phyloP scores from a whole-genome alignment of 2,113 vertebrate species.

The Muntiacus muntjak region DNA sequence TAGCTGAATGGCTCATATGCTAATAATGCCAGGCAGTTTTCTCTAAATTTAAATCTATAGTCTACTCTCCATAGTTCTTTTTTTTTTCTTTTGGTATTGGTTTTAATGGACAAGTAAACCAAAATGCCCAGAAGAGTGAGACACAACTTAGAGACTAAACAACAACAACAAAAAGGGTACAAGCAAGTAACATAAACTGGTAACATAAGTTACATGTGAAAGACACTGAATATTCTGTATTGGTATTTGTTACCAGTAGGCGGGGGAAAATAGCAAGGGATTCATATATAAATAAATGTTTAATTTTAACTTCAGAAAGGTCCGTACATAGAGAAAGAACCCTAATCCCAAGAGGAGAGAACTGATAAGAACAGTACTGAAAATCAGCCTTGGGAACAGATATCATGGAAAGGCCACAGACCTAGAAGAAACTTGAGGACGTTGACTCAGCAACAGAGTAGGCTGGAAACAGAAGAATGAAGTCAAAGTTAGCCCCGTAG shows the following conservation, averaged over 20 bases:
- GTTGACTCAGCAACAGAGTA: not conserved
- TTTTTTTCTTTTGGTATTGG: not conserved
- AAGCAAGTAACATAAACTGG: not conserved
- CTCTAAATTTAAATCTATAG: not conserved
- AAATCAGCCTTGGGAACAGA: not conserved
- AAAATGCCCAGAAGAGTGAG: not conserved
- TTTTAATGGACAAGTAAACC: not conserved
- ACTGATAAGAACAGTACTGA: not conserved
- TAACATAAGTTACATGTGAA: not conserved
- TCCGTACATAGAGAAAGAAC: not conserved
- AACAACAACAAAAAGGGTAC: not conserved
- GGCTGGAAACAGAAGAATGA: not conserved
- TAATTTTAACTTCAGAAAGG: not conserved
- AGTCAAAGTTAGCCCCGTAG: not conserved
- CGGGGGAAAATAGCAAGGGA: not conserved
- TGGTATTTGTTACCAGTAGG: not conserved
- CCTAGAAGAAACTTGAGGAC: not conserved
- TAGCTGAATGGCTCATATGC: not conserved
- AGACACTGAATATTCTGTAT: not conserved
- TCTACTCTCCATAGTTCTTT: not conserved
- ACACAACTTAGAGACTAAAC: not conserved
- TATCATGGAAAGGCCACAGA: not conserved
- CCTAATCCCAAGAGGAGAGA: not conserved
- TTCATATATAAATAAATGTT: not conserved
- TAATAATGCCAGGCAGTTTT: not conserved